Evolutionary conservation across 92 coral and sea anemone species (phyloP).

Genomic region (Zoanthus sansibaricus): DNA sequence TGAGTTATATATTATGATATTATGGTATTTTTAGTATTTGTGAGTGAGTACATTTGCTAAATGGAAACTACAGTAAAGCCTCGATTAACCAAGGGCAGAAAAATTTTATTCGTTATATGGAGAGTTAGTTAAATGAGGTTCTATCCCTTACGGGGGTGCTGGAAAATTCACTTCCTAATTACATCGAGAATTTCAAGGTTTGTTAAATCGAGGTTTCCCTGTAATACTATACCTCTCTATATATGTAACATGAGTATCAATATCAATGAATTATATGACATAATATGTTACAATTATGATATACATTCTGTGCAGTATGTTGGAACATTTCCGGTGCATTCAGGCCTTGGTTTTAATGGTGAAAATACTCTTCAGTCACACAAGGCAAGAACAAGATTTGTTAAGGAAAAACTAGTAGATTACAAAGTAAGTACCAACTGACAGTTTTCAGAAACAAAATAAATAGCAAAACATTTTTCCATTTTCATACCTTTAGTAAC

Average conservation of each 20-base stretch:
- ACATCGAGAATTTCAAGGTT: too few species aligned
- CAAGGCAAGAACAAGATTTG: constrained; percentile 82
- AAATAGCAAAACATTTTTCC: background rate
- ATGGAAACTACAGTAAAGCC: too few species aligned
- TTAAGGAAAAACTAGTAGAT: constrained; percentile 77
- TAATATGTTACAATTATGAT: background rate
- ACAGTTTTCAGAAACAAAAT: background rate
- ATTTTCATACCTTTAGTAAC: background rate
- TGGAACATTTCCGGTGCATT: constrained; percentile 92
- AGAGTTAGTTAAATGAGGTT: too few species aligned
- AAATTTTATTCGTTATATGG: too few species aligned
- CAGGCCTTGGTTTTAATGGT: constrained; percentile 69
- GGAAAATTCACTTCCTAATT: too few species aligned
- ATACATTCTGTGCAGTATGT: constrained; percentile 68
- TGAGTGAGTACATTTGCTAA: too few species aligned
- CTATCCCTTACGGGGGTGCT: too few species aligned
- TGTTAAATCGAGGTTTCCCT: background rate
- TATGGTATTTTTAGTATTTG: too few species aligned
- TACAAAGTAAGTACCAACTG: constrained; percentile 65
- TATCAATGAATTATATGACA: background rate
- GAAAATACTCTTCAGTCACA: constrained; percentile 67
- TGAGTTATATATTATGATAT: too few species aligned
- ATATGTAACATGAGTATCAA: too few species aligned
- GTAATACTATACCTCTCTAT: background rate
- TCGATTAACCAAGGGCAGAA: too few species aligned